phyloP scores from a whole-genome alignment of 2,888 invertebrate species.

The Cheilosia impressa region DNA sequence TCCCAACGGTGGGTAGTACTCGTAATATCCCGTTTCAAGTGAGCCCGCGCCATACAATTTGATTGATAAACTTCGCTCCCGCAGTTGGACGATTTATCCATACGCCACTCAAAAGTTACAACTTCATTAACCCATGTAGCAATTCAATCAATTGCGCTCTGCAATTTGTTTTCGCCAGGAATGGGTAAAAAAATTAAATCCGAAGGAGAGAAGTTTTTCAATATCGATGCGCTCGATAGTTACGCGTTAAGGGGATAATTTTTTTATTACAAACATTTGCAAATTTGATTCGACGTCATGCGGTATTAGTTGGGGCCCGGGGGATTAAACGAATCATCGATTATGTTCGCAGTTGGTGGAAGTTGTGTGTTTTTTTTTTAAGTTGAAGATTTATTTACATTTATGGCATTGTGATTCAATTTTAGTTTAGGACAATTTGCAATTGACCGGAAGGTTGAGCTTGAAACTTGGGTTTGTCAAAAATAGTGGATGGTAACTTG shows the following conservation, averaged over 20 bases:
- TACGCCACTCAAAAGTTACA: constrained; percentile 47
- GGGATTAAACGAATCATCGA: constrained; percentile 18
- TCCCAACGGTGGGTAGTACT: too few species aligned
- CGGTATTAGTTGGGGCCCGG: constrained; percentile 7
- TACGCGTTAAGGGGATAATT: constrained; percentile 1
- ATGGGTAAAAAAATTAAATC: background rate
- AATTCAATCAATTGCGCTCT: constrained; percentile 46
- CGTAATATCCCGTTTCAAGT: background rate
- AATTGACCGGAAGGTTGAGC: too few species aligned
- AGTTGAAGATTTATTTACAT: background rate
- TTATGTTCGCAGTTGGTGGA: background rate
- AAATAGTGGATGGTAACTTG: too few species aligned
- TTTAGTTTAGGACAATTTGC: too few species aligned
- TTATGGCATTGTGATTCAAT: background rate
- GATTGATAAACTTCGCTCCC: constrained; percentile 41
- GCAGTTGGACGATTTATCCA: constrained; percentile 18
- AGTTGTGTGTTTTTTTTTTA: background rate
- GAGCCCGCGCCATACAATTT: constrained; percentile 9
- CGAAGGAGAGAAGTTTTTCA: constrained; percentile 14
- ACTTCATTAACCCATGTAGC: constrained; percentile 49
- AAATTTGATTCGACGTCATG: constrained; percentile 6
- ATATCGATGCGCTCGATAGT: constrained; percentile 8
- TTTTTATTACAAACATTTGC: constrained; percentile 2
- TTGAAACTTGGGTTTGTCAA: too few species aligned
- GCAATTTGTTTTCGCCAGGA: background rate